Evolutionary conservation across 2,113 vertebrate genomes (phyloP).

Genomic region (Atlantisia rogersi): DNA sequence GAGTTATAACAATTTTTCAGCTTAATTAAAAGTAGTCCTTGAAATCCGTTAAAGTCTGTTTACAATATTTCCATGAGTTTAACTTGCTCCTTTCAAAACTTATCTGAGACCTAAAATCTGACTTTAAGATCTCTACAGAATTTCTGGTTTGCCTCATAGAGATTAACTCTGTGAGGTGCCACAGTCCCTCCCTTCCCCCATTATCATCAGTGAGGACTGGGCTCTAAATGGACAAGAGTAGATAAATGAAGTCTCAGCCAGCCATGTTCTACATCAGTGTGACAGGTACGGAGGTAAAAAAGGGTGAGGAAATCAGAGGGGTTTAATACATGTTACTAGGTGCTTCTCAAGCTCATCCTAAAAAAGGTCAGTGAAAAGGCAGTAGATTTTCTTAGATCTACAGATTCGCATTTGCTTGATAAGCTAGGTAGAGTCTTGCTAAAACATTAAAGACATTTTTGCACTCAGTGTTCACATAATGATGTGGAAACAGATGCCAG

Average conservation of each 20-base stretch:
- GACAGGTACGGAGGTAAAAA: background rate
- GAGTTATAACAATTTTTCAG: background rate
- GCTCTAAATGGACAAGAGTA: background rate
- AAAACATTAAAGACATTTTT: constrained; percentile 50
- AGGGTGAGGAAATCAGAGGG: background rate
- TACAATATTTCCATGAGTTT: background rate
- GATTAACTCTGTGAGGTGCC: background rate
- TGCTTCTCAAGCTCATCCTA: background rate
- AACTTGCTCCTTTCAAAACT: background rate
- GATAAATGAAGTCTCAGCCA: background rate
- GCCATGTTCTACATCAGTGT: background rate
- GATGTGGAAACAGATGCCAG: constrained; percentile 33
- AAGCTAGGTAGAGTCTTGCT: background rate
- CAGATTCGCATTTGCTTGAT: background rate
- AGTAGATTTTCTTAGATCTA: background rate
- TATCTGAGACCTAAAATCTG: background rate
- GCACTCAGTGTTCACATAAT: background rate
- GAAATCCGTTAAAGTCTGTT: background rate
- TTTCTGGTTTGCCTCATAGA: background rate
- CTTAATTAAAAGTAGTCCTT: background rate
- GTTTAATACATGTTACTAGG: background rate
- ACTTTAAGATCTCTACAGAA: background rate
- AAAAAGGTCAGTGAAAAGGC: background rate
- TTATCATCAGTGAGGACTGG: background rate
- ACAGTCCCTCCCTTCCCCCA: background rate